Base-by-base conservation (phyloP, 2,888 invertebrate species). In the Neocrepidodera transversa region DNA sequence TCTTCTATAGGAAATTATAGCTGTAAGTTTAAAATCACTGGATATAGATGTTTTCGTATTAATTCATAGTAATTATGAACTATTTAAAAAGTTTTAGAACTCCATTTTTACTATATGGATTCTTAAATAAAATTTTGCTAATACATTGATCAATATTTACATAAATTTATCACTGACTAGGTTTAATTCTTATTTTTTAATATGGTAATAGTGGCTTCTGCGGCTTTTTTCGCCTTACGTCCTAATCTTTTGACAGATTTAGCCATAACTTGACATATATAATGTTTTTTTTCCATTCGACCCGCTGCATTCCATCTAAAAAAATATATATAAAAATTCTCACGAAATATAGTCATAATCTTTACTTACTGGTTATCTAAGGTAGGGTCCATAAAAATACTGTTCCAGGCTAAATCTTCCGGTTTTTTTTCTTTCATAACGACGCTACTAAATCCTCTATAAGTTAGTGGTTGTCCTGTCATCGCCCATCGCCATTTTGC, bases 401-500 rank as follows among this genome's bases (percentile, higher is more conserved):
- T 91, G 72, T 88, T 86, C 84, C 86, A 89, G 5, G 61, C 48
- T 23, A 68, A 52, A 64, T 84, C 82, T 66, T 85, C 78, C 51
- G 83, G 81, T 6, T 84, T 55, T 17, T 52, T 82, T 56, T 82
- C 79, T 70, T 82, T 80, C 66, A 83, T 81, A 1, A 58, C 51
- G 78, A 85, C 83, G 76, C 84, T 84, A 64, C 85, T 86, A 77
- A 91, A 91, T 68, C 87, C 88, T 74, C 88, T 85, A 78, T 88
- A 90, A 68, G 82, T 84, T 75, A 92, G 83, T 69, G 84, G 84
- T 47, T 85, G 83, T 49, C 89, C 87, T 67, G 88, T 87, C 10
- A 85, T 84, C 11, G 88, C 90, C 91, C 91, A 92, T 65, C 87
- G 86, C 92, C 92, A 92, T n/a, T 83, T 80, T 63, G 82, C 81